Evolutionary conservation across 2,888 invertebrate genomes (phyloP).

Genomic region (Disparrhopalites patrizii): DNA sequence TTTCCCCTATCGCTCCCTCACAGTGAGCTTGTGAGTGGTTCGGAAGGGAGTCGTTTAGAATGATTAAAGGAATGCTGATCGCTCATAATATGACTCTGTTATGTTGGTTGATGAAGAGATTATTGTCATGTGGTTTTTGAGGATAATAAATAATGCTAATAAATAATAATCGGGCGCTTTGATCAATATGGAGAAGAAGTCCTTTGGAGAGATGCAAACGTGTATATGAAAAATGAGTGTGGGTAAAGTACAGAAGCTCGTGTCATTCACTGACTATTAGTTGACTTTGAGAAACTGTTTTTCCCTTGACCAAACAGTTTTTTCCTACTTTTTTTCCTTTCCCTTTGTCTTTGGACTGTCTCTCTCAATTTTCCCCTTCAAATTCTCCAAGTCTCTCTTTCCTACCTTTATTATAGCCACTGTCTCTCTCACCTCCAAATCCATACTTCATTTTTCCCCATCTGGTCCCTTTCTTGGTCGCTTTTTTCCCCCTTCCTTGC

Average conservation of each 20-base stretch:
- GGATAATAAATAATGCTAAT: slow-evolving; percentile 32
- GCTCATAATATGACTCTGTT: slow-evolving; percentile 18
- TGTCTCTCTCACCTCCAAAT: too few relatives aligned
- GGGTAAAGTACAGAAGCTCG: slow-evolving; percentile 36
- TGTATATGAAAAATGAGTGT: slow-evolving; percentile 27
- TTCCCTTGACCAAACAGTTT: slow-evolving; percentile 3
- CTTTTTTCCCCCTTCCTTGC: too few relatives aligned
- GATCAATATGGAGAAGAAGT: slow-evolving; percentile 27
- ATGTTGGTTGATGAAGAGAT: slow-evolving; percentile 23
- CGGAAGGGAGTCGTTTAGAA: slow-evolving; percentile 12
- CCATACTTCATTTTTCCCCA: too few relatives aligned
- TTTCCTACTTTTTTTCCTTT: slow-evolving; percentile 10
- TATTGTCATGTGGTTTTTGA: slow-evolving; percentile 26
- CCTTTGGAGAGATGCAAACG: neutral
- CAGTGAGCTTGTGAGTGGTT: slow-evolving; percentile 15
- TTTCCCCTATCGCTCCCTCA: too few relatives aligned
- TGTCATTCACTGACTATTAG: slow-evolving; percentile 28
- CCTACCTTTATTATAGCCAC: too few relatives aligned
- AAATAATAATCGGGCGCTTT: slow-evolving; percentile 32
- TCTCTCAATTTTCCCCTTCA: neutral
- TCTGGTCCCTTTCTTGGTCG: neutral
- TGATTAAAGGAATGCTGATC: slow-evolving; percentile 30
- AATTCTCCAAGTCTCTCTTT: too few relatives aligned
- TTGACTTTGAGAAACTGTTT: slow-evolving; percentile 28
- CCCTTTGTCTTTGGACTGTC: neutral